phyloP scores from a whole-genome alignment of 2,888 invertebrate genomes.

The Epiblema foenella region DNA sequence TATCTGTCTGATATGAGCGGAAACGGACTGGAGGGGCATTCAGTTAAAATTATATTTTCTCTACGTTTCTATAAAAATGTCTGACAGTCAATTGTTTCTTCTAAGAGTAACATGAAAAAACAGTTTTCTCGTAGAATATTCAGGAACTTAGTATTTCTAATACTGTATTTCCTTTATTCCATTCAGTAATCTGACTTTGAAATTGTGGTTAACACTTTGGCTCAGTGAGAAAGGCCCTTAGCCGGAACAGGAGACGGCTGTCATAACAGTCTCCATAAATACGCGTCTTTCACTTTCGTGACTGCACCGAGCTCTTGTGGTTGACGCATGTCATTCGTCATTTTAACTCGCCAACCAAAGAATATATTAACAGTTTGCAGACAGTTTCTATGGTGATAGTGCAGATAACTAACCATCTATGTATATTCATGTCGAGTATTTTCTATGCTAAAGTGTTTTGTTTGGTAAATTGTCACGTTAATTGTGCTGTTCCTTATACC shows the following conservation, averaged over 20 bases:
- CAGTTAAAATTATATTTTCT: no score
- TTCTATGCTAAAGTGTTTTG: neutral
- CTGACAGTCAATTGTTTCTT: no score
- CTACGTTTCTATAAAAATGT: no score
- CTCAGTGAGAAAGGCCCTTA: conserved; percentile 12
- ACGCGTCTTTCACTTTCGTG: conserved; percentile 60
- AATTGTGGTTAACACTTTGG: conserved; percentile 4
- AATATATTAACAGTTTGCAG: conserved; percentile 16
- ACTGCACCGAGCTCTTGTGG: conserved; percentile 53
- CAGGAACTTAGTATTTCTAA: neutral
- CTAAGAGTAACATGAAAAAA: neutral
- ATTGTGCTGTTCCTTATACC: neutral
- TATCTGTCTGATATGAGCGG: no score
- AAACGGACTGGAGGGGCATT: no score
- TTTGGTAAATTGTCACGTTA: neutral
- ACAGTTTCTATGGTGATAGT: neutral
- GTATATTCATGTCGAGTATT: neutral
- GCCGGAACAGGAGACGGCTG: conserved; percentile 35
- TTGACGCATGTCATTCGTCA: conserved; percentile 52
- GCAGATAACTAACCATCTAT: no score
- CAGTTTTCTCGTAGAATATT: neutral
- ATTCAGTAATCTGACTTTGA: conserved; percentile 6
- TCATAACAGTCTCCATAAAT: conserved; percentile 40
- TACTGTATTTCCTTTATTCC: neutral
- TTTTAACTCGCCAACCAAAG: conserved; percentile 44